Evolutionary conservation across 2,113 vertebrate species (phyloP), one percentile per base, ranked within the genome.

Genomic region (Monarcha castaneiventris): DNA sequence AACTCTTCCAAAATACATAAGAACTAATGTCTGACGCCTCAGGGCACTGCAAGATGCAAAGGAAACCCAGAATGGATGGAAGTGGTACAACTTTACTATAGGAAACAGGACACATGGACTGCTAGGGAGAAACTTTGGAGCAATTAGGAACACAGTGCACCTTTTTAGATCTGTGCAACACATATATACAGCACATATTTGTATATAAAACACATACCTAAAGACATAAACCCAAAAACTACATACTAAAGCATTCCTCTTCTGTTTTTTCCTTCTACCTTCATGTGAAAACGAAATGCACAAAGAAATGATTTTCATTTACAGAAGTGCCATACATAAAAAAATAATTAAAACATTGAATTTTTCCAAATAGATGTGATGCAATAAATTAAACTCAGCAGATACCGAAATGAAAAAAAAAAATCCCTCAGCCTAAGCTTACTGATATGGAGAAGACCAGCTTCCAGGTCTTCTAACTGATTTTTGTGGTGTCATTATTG

Each of bases 301-400:
- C 48, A 85, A 89, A 96, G 67, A 76, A 55, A 91, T 93, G 69
- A 93, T 93, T 96, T 92, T 95, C 33, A 49, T 75, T 96, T 96
- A 84, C 71, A 69, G 78, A 91, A 88, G 39, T 55, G 14, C 9
- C 37, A 95, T 79, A 86, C 37, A 92, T 87, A 95, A 94, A 97
- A 97, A 97, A 95, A 82, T 91, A 94, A 96, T 96, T 97, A 95
- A 97, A 97, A 85, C 85, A 95, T 85, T 96, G 95, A 90, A 87
- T 97, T 93, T 97, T 86, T 95, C 77, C 58, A 94, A 96, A 97
- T 71, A 94, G 96, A 93, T 74, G 59, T 74, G 75, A 94, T 86
- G 35, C 59, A 77, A 32, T 30, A 87, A 96, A 95, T 84, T 74
- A 92, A 97, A 96, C 44, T 96, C 63, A 54, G 58, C 56, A 94